Conservation (phyloP, 2,888 invertebrate genomes). For the Cabera pusaria region DNA sequence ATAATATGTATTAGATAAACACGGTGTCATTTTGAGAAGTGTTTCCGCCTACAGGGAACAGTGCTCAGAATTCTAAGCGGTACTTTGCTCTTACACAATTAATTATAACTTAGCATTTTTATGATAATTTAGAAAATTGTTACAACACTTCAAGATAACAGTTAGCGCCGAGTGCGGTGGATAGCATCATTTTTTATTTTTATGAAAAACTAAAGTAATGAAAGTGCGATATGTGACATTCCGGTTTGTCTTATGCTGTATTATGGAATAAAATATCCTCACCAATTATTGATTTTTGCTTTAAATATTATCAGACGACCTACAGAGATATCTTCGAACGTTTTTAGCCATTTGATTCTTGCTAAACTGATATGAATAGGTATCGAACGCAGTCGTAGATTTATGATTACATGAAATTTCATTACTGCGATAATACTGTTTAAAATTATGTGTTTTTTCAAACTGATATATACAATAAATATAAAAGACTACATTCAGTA, state of each 20-base stretch:
- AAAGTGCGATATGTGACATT: slow-evolving; percentile 80
- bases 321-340: slow-evolving; percentile 5
- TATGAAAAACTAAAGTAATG: slow-evolving; percentile 71
- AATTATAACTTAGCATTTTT: slow-evolving; percentile 83
- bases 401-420: too few relatives aligned
- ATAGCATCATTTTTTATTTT: slow-evolving; percentile 75
- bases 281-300: slow-evolving; percentile 70
- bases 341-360: too few relatives aligned
- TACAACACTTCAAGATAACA: slow-evolving; percentile 66
- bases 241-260: slow-evolving; percentile 84
- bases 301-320: slow-evolving; percentile 29
- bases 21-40: slow-evolving; percentile 71
- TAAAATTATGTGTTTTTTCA: too few relatives aligned
- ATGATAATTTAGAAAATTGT: slow-evolving; percentile 82
- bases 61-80: slow-evolving; percentile 72
- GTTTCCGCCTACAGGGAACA: slow-evolving; percentile 62
- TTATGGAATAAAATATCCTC: slow-evolving; percentile 84
- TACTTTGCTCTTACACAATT: slow-evolving; percentile 79
- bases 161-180: slow-evolving; percentile 70
- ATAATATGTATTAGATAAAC: slow-evolving; percentile 76
- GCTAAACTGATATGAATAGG: too few relatives aligned
- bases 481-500: too few relatives aligned
- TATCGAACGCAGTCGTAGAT: too few relatives aligned
- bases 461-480: too few relatives aligned
- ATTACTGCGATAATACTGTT: too few relatives aligned